phyloP scores from a whole-genome alignment of 2,113 vertebrate species.

The Amblyornis subalaris region DNA sequence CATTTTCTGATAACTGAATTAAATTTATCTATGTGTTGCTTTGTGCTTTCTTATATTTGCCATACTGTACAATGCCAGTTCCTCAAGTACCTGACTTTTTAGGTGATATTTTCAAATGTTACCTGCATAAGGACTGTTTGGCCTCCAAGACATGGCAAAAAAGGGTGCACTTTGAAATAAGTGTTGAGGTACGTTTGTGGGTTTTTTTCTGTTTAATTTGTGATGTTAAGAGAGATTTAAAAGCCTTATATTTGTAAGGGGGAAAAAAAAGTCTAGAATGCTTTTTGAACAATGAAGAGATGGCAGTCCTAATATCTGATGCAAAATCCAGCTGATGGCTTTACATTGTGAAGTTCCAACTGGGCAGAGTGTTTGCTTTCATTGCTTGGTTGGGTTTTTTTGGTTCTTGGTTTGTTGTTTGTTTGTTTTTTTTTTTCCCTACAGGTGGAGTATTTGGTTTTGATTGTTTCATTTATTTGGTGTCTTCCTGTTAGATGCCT shows the following conservation, averaged over 20 bases:
- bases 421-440: not conserved
- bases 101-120: not conserved
- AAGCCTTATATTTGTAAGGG: not conserved
- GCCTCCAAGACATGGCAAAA: not conserved
- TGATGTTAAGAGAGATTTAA: not conserved
- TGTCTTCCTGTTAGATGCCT: not conserved
- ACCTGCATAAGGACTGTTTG: not conserved
- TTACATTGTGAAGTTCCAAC: not conserved
- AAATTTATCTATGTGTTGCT: not conserved
- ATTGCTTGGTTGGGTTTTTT: not conserved
- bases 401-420: not conserved
- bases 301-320: not conserved
- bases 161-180: not conserved
- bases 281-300: not conserved
- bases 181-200: not conserved
- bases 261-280: fast-evolving
- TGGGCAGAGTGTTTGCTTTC: not conserved
- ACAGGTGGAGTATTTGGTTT: not conserved
- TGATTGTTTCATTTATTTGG: not conserved
- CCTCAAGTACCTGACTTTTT: not conserved
- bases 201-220: not conserved
- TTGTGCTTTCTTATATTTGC: not conserved
- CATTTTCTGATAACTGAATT: not conserved
- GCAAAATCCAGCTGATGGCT: not conserved
- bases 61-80: not conserved